Conservation (phyloP, 2,888 invertebrate genomes). For the Agelastica alni region DNA sequence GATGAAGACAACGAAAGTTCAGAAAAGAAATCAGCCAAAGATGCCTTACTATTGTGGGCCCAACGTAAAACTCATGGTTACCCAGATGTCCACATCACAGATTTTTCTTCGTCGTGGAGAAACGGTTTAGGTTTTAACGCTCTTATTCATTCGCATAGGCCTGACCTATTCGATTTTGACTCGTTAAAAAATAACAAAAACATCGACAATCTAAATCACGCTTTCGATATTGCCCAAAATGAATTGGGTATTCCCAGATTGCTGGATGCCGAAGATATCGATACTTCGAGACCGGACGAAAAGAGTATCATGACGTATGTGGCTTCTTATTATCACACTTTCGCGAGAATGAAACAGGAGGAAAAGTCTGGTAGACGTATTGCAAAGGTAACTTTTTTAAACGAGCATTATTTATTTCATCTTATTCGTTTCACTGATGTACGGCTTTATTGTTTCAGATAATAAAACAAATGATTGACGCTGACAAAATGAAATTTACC, state of each 20-base stretch:
- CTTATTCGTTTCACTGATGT: background rate
- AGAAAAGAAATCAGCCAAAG: slow-evolving; percentile 98
- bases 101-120: slow-evolving; percentile 93
- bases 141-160: slow-evolving; percentile 95
- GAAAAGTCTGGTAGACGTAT: slow-evolving; percentile 96
- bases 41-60: slow-evolving; percentile 97
- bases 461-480: slow-evolving; percentile 93
- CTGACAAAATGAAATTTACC: slow-evolving; percentile 87
- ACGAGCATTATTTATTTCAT: background rate
- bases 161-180: slow-evolving; percentile 90
- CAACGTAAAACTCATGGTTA: slow-evolving; percentile 97
- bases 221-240: slow-evolving; percentile 92
- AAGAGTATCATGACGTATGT: slow-evolving; percentile 99
- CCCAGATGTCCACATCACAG: slow-evolving; percentile 83
- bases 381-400: slow-evolving; percentile 76
- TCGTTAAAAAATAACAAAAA: slow-evolving; percentile 79
- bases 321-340: slow-evolving; percentile 98
- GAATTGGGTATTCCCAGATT: slow-evolving; percentile 92
- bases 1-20: slow-evolving; percentile 96
- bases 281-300: slow-evolving; percentile 92
- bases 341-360: slow-evolving; percentile 98
- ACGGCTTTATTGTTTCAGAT: slow-evolving; percentile 72
- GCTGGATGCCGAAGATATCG: slow-evolving; percentile 95
- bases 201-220: slow-evolving; percentile 96
- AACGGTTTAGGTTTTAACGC: slow-evolving; percentile 98